Base-by-base conservation (phyloP, 2,113 vertebrate species). In the Pluvianellus socialis region DNA sequence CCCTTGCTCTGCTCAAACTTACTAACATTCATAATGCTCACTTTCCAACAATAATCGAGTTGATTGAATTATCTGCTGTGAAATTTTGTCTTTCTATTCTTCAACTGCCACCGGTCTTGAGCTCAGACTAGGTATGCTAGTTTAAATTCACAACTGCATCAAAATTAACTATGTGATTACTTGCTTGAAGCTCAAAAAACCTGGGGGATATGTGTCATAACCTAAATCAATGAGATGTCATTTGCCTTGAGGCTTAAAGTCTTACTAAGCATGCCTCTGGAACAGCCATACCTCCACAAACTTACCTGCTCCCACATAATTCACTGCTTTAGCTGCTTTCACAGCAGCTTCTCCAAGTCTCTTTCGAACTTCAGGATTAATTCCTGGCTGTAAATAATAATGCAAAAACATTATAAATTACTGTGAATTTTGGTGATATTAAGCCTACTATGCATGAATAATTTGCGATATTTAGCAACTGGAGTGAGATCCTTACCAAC, bases 321-420 rank as follows among this genome's bases (percentile, higher is more conserved):
- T 98, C 63, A 99, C 99, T 44, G 99, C 99, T 97, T 99, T 99
- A 32, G 99, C 99, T 67, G 99, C 99, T 97, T 92, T 98, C 26
- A 99, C 99, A 21, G 99, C 99, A 14, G 99, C 99, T 95, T 99
- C 99, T 76, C 99, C 99, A 10, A 99, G 98, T 70, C 98, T 99
- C 91, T 97, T 98, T 87, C 99, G 98, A 88, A 99, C 98, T 79
- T 99, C 99, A 44, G 98, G 94, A 91, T 98, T 98, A 94, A 99
- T 99, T 84, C 98, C 99, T 95, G 99, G 99, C 99, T 99, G 97
- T 19, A 68, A 90, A 95, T 15, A 93, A 79, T 7, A 92, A 79
- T 63, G 71, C 21, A 86, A 72, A 76, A 76, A 71, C 2, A 87
- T 26, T 30, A 61, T 3, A 81, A 92, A 77, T 65, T 80, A 26